Evolutionary conservation across 2,113 vertebrate genomes (phyloP), one percentile per base, ranked within the genome.

Genomic region (Tapirus terrestris): DNA sequence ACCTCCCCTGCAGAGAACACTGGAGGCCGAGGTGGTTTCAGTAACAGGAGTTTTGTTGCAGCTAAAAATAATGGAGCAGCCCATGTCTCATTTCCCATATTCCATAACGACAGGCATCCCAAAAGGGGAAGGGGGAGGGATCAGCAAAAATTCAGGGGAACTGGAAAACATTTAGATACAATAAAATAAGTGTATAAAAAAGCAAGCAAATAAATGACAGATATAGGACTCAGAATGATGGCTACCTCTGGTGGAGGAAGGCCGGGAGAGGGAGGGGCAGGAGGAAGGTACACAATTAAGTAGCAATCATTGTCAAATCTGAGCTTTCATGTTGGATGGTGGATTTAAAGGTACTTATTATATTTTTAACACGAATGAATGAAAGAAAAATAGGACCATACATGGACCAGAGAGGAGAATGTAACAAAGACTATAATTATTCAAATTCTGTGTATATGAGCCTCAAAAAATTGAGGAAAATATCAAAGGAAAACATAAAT

Each of bases 41-140:
- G 72, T 31, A 93, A 68, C 33, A 39, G 68, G 72, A 93, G n/a
- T 75, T 96, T 93, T 72, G 76, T 10, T 86, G 63, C 87, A 39
- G 65, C 85, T 97, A 87, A 97, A 95, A 87, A 95, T 91, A 91
- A 83, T 67, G 89, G 92, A 87, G 31, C 79, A 80, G 48, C 29
- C 31, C 31, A 43, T 48, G 60, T 73, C 61, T 97, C 67, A 48
- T 82, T 97, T 93, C 93, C 92, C 84, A 81, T 72, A n/a, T 70
- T 87, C 87, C 82, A 4, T 65, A 51, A 76, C 21, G 25, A 73
- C 8, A 61, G 18, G 25, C 3, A 73, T 27, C 88, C 67, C 53
- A 53, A 79, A 43, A 14, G 10, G 43, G 60, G 23, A 1, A n/a
- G 20, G 60, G 63, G 43, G 6, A 43, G 36, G 18, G 53, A 11